These are phyloP conservation scores for Oryzias dopingdopingensis DNA, from an alignment of 2,797 vertebrate species.

Conservation along the genomic window DNA sequence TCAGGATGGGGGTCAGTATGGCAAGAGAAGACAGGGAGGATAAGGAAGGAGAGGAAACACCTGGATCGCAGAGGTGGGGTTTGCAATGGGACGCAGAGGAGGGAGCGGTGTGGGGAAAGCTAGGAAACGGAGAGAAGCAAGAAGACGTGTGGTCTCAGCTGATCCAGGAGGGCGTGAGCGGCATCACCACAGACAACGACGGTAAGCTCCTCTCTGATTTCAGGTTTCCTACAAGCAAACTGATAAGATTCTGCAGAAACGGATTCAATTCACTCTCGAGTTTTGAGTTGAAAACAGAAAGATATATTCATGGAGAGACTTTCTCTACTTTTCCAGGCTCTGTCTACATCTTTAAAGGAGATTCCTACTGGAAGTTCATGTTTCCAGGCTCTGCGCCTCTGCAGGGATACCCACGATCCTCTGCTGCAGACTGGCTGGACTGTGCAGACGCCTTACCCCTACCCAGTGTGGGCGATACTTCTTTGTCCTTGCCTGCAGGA, in stretches of 20 bases:
- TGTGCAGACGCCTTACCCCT: slow-evolving; percentile 53
- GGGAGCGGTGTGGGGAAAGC: slow-evolving; percentile 56
- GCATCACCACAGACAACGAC: slow-evolving; percentile 64
- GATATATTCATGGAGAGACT: background rate
- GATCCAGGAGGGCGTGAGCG: slow-evolving; percentile 64
- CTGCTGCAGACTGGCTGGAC: slow-evolving; percentile 75
- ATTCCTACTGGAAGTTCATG: slow-evolving; percentile 76
- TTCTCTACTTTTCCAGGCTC: slow-evolving; percentile 56
- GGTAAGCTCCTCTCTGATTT: slow-evolving; percentile 41
- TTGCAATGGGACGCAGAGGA: slow-evolving; percentile 69
- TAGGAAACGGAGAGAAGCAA: slow-evolving; percentile 20
- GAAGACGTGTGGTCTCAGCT: slow-evolving; percentile 66
- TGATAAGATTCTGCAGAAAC: background rate
- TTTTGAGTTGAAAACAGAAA: background rate
- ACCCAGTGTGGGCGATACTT: slow-evolving; percentile 27
- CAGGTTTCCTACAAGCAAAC: too few relatives aligned
- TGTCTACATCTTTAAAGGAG: slow-evolving; percentile 69
- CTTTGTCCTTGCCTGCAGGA: slow-evolving; percentile 44
- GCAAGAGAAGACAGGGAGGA: background rate
- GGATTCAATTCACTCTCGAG: too few relatives aligned
- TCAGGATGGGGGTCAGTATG: slow-evolving; percentile 28
- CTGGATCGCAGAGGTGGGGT: slow-evolving; percentile 32
- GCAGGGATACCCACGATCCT: slow-evolving; percentile 70
- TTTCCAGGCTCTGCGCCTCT: slow-evolving; percentile 60
- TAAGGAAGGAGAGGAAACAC: background rate